Base-by-base conservation (phyloP, 2,797 vertebrate genomes). In the Chloroceryle amazona region DNA sequence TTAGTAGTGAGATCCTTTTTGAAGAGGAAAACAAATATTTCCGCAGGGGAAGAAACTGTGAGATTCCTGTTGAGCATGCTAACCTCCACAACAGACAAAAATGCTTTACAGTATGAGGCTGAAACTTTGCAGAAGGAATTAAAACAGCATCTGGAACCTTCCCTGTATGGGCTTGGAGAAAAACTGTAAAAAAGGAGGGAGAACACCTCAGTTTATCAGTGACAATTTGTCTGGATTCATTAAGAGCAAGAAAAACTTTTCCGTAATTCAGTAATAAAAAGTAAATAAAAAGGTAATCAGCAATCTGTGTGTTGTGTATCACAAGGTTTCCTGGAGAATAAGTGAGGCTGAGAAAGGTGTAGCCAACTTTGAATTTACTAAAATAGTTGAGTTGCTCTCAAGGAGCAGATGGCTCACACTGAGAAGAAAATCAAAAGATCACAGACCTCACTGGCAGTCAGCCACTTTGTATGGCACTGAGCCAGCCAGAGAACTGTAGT, bases 361-460 rank as follows among this genome's bases (percentile, higher is more conserved):
- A 68, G 66, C 55, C 83, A 73, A 60, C 39, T 86, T 80, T 5
- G 3, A 93, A 66, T 51, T 81, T 89, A 55, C 46, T 67, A 62
- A 79, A 78, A 76, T 62, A 39, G 42, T 33, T 78, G 73, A 89
- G n/a, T 20, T 93, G 39, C 39, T 73, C 46, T 72, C 19, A 33
- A 75, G 68, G 39, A 86, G 70, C 93, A 94, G 83, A 86, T 93
- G 83, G 62, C 37, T 94, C 86, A 73, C 29, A 44, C 70, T 55
- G 58, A 96, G 83, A 79, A 86, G 39, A 91, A 90, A 90, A 92
- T 80, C 82, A 60, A 90, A 86, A 91, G 81, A 94, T 93, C 90
- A 75, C 62, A 92, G 90, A 93, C 46, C 66, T 86, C 25, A 8
- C 9, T 94, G 93, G 82, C 82, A 92, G 42, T 55, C 46, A 79